These are phyloP conservation scores for Melanogrammus aeglefinus DNA, from an alignment of 2,797 vertebrate genomes.

Conservation along the genomic window DNA sequence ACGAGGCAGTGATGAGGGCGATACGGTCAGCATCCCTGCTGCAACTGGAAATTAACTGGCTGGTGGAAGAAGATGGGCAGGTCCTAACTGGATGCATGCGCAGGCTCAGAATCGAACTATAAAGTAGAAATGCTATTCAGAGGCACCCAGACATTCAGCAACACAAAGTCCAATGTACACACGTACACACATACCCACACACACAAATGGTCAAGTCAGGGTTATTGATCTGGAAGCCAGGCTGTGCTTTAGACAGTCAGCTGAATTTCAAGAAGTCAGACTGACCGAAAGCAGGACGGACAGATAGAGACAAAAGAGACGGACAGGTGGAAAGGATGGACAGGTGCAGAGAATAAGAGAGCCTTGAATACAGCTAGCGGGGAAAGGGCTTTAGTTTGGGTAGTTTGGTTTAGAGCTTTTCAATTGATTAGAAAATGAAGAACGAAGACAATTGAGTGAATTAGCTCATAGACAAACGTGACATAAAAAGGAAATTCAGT, in stretches of 20 bases:
- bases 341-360: not conserved
- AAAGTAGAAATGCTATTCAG: not conserved
- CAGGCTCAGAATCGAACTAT: not conserved
- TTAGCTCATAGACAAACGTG: not conserved
- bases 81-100: not conserved
- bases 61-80: not conserved
- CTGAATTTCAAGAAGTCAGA: not conserved
- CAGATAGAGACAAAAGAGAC: not conserved
- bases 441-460: not conserved
- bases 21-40: not conserved
- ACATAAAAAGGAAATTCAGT: not conserved
- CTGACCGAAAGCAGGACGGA: not conserved
- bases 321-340: too few relatives aligned
- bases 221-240: conserved; percentile 5
- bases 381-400: not conserved
- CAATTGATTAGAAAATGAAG: not conserved
- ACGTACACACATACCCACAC: not conserved
- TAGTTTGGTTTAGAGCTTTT: not conserved
- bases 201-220: not conserved
- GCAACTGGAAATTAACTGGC: not conserved
- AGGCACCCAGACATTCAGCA: not conserved
- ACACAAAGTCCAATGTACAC: not conserved
- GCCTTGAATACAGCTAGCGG: not conserved
- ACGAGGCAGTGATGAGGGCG: not conserved
- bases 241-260: conserved; percentile 6